Evolutionary conservation across 2,888 invertebrate species (phyloP), one percentile per base, ranked within the genome.

Genomic region (Cacoxenus indagator): DNA sequence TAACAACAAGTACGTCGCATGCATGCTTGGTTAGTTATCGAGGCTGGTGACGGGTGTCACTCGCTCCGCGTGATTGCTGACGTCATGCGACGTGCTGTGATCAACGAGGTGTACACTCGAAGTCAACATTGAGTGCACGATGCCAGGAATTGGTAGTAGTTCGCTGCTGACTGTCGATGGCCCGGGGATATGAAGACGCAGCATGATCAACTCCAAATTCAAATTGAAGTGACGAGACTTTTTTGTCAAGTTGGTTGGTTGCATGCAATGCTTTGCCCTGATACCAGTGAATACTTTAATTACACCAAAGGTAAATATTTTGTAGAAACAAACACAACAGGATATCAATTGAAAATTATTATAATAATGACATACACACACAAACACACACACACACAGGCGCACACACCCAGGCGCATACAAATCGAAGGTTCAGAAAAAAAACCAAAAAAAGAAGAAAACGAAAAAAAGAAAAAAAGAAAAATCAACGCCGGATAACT

Each of bases 271-370:
- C 9, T 51, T 51, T 19, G 51, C 19, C 14, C 54, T 27, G 29
- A 29, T 29, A 14, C 9, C 37, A 37, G 14, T 11, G 37, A 37
- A 83, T 83, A 83, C 82, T 83, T 81, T 83, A 83, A 83, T 81
- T 83, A 81, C 82, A 78, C 73, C 59, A 76, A 81, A 83, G 85
- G 86, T 86, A 85, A 85, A 85, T 86, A 86, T 85, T 85, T 78
- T 83, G 82, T 84, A 76, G 81, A 84, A 84, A 86, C 85, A 85
- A 62, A 85, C 86, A 81, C 85, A 84, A 84, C 85, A 86, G 85
- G 85, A 85, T 78, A 84, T 84, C 85, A 81, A 86, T 86, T 83
- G 78, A 77, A 76, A 79, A 82, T 84, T 82, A 82, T 83, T 73
- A 75, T 75, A 70, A 76, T 57, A 26, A 66, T 29, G 61, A 43